These are phyloP conservation scores for Thamnophis sirtalis DNA, from an alignment of 2,113 vertebrate genomes.

Conservation along the genomic window DNA sequence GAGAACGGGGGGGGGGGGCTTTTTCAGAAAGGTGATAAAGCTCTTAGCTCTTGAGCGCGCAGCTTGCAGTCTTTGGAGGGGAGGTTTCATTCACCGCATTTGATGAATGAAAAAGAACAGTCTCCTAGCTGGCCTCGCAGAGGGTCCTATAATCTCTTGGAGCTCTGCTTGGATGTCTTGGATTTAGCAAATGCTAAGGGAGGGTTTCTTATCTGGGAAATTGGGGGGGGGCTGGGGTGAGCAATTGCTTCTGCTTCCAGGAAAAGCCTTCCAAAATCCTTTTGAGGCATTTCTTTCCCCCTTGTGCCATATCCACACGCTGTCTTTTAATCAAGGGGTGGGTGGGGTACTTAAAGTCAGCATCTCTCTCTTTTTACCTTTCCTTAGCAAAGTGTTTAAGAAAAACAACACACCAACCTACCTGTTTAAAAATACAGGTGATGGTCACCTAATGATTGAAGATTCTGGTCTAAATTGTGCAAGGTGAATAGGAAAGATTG, in stretches of 20 bases:
- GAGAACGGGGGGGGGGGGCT: conserved; percentile 5
- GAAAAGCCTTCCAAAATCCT: background rate
- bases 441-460: background rate
- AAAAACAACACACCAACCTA: background rate
- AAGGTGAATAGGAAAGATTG: background rate
- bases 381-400: background rate
- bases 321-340: background rate
- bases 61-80: conserved; percentile 22
- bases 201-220: background rate
- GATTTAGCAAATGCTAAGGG: background rate
- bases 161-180: background rate
- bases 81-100: conserved; percentile 50
- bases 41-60: conserved; percentile 2
- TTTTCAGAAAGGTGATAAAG: conserved; percentile 9
- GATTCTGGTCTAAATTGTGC: background rate
- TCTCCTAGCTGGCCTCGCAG: conserved; percentile 33
- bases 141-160: conserved; percentile 29
- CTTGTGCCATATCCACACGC: background rate
- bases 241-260: too few species aligned
- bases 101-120: conserved; percentile 52
- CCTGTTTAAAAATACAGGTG: background rate
- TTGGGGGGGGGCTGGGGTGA: background rate
- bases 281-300: conserved; percentile 4
- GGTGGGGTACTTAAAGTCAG: conserved; percentile 6
- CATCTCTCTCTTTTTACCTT: background rate